A percentile compares a stretch with the other conserved stretches of the same genome.
Conservation (phyloP, 2,113 vertebrate genomes). For the Morphnarchus princeps region DNA sequence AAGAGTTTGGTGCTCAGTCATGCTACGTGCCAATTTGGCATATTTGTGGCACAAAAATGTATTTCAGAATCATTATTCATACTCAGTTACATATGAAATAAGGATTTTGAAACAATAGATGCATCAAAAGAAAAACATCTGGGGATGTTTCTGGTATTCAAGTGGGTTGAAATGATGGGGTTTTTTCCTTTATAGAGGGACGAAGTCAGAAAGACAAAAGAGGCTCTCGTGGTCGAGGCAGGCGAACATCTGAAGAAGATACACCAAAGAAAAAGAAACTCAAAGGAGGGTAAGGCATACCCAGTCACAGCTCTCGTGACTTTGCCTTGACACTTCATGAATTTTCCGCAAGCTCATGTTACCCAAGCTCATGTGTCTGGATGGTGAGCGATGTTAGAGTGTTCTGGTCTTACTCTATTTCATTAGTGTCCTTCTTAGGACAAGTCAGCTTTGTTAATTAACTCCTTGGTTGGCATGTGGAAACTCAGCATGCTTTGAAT, state of each 20-base stretch:
- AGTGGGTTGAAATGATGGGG: not conserved
- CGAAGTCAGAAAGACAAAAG: conserved; percentile 88
- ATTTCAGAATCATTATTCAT: not conserved
- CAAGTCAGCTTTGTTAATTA: not conserved
- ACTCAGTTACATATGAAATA: accelerated
- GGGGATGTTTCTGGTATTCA: not conserved
- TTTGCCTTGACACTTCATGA: not conserved
- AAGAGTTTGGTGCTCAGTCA: not conserved
- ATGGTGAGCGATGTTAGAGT: not conserved
- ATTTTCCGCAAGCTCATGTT: not conserved
- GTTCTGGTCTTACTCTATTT: not conserved
- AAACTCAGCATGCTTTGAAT: not conserved
- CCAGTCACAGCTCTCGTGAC: not conserved
- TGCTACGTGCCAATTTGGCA: accelerated
- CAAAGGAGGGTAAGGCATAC: conserved; percentile 83
- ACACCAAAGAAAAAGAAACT: conserved; percentile 93
- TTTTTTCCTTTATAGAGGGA: conserved; percentile 71
- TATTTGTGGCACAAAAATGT: not conserved
- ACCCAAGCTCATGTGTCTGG: not conserved
- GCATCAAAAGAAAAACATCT: not conserved
- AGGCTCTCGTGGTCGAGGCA: conserved; percentile 84
- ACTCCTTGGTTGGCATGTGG: not conserved
- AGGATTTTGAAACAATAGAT: not conserved
- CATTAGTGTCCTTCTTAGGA: not conserved
- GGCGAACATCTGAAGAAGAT: conserved; percentile 90